Evolutionary conservation across 37 sponge, comb jelly and placozoan species (phyloP).

Genomic region (Eunapius fragilis): DNA sequence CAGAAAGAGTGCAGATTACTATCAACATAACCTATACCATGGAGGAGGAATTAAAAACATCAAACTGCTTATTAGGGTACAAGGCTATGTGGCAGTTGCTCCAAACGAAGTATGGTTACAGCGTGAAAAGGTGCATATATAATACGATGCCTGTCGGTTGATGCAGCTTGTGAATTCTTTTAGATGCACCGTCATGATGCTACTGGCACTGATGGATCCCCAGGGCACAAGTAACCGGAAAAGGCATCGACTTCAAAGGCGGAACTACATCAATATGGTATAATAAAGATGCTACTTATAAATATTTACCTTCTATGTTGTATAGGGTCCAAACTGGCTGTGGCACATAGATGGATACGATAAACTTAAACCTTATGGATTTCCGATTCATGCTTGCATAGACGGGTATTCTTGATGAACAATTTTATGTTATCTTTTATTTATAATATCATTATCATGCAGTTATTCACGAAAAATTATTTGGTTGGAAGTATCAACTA

Average conservation of each 20-base stretch:
- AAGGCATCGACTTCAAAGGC: neutral
- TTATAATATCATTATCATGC: too few species aligned
- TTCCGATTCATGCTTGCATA: conserved; percentile 25
- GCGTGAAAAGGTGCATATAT: too few species aligned
- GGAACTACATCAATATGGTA: conserved; percentile 15
- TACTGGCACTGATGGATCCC: conserved; percentile 15
- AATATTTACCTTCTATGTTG: neutral
- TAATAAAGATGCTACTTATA: neutral
- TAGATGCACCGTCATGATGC: conserved; percentile 32
- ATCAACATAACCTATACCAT: too few species aligned
- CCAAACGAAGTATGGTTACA: too few species aligned
- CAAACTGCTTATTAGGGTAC: too few species aligned
- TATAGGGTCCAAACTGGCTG: conserved; percentile 18
- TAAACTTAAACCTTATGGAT: conserved; percentile 22
- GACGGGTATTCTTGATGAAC: neutral
- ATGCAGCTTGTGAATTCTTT: neutral
- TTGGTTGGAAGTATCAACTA: conserved; percentile 5
- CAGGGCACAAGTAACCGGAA: neutral
- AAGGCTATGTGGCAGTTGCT: too few species aligned
- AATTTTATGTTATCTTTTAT: too few species aligned
- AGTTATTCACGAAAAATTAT: conserved; percentile 8
- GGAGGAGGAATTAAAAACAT: too few species aligned
- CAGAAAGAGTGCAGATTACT: too few species aligned
- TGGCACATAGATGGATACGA: conserved; percentile 48
- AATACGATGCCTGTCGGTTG: too few species aligned